Evolutionary conservation across 1,140 invertebrate species (phyloP).

Genomic region (Drosophila littoralis): DNA sequence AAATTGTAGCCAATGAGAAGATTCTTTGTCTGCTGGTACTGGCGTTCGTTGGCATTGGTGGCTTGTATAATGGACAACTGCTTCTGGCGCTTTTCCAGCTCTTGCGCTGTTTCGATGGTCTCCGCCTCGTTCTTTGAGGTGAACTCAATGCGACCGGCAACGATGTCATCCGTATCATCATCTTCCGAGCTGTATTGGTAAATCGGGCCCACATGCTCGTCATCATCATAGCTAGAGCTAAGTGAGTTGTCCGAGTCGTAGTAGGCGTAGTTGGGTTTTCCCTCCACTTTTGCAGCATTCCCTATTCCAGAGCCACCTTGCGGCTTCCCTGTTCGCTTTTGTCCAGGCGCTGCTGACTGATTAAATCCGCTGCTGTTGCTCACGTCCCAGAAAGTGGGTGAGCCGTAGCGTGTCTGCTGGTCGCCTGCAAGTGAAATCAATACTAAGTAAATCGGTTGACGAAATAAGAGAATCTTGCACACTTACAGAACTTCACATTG

Average conservation of each 20-base stretch:
- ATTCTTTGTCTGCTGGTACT: constrained; percentile 81
- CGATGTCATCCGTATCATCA: constrained; percentile 55
- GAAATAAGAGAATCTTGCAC: not conserved
- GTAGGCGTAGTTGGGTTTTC: constrained; percentile 51
- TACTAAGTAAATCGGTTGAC: not conserved
- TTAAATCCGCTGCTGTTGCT: constrained; percentile 54
- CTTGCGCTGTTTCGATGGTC: constrained; percentile 88
- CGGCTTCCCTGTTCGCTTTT: constrained; percentile 12
- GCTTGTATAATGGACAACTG: constrained; percentile 83
- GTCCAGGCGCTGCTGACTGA: not conserved
- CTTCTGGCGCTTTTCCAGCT: constrained; percentile 80
- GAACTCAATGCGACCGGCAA: constrained; percentile 88
- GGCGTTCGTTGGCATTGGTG: constrained; percentile 82
- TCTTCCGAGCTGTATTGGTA: constrained; percentile 62
- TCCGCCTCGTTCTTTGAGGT: constrained; percentile 93
- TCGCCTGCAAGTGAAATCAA: constrained; percentile 43
- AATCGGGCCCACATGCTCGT: constrained; percentile 39
- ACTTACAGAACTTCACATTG: constrained; percentile 86
- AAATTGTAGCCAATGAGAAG: constrained; percentile 77
- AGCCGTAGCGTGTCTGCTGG: constrained; percentile 84
- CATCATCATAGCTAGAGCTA: constrained; percentile 69
- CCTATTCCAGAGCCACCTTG: not conserved
- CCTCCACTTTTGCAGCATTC: constrained; percentile 1
- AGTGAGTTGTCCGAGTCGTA: constrained; percentile 79
- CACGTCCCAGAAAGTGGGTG: constrained; percentile 85